These are phyloP conservation scores for Chrysolina oricalcia DNA, from an alignment of 2,888 invertebrate genomes.

Conservation along the genomic window DNA sequence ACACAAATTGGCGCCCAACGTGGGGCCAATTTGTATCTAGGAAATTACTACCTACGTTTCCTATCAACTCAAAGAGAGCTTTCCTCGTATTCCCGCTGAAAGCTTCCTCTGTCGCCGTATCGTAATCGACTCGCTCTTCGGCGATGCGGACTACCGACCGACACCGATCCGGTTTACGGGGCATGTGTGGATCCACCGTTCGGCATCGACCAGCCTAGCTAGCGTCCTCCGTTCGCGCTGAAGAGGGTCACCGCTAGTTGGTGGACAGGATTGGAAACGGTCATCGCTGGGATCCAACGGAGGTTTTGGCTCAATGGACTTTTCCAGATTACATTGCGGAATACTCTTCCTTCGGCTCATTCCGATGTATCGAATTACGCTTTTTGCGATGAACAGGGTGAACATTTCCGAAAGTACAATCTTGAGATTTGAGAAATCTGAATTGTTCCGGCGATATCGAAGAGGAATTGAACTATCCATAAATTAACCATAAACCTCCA, in stretches of 20 bases:
- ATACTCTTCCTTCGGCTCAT: not conserved
- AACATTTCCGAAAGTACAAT: no score
- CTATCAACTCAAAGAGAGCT: no score
- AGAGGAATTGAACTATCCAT: no score
- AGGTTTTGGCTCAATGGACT: not conserved
- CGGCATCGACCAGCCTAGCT: conserved; percentile 56
- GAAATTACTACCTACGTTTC: no score
- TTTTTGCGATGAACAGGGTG: not conserved
- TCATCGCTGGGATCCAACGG: not conserved
- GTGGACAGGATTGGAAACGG: conserved; percentile 36
- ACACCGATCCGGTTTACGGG: conserved; percentile 50
- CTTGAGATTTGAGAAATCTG: no score
- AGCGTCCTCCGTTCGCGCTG: not conserved
- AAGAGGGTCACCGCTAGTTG: conserved; percentile 47
- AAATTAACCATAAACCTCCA: no score
- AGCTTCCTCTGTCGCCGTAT: not conserved
- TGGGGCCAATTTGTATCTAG: no score
- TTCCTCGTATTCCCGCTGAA: not conserved
- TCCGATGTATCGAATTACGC: not conserved
- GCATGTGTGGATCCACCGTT: conserved; percentile 53
- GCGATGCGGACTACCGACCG: conserved; percentile 26
- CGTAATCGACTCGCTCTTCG: conserved; percentile 24
- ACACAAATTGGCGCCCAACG: no score
- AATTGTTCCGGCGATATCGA: no score
- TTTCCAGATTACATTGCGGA: not conserved